Evolutionary conservation across 2,797 vertebrate species (phyloP).

Genomic region (Takifugu ocellatus): DNA sequence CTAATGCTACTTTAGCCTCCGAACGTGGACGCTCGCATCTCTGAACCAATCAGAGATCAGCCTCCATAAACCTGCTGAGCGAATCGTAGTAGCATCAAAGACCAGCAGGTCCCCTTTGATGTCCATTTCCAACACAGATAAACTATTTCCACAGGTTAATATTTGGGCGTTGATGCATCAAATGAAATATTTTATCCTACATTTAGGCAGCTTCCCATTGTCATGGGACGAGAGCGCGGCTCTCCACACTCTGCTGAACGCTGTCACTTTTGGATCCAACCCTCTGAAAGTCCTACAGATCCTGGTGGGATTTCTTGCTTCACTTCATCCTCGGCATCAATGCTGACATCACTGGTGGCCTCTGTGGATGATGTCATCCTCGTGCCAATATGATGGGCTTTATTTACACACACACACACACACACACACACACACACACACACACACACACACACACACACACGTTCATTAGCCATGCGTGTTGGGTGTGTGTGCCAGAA

Average conservation of each 20-base stretch:
- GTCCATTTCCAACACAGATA: no score
- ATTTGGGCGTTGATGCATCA: no score
- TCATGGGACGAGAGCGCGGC: no score
- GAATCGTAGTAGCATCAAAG: neutral
- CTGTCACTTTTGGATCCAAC: no score
- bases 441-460: no score
- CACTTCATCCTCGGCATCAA: neutral
- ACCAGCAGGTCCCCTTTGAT: no score
- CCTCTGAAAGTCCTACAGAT: conserved; percentile 2
- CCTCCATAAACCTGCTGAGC: neutral
- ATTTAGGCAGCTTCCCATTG: no score
- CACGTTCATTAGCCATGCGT: conserved; percentile 53
- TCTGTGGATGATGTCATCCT: neutral
- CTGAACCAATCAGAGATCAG: conserved; percentile 6
- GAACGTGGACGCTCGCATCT: conserved; percentile 1
- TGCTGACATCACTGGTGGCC: conserved; percentile 45
- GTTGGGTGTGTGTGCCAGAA: conserved; percentile 48
- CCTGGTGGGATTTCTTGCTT: neutral
- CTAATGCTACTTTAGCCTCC: conserved; percentile 1
- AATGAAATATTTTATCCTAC: no score
- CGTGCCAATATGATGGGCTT: neutral
- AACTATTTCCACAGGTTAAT: no score
- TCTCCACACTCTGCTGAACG: no score
- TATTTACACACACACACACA: conserved; percentile 6
- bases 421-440: conserved; percentile 4